Evolutionary conservation across 2,888 invertebrate species (phyloP).

Genomic region (Tanytarsus gracilentus): DNA sequence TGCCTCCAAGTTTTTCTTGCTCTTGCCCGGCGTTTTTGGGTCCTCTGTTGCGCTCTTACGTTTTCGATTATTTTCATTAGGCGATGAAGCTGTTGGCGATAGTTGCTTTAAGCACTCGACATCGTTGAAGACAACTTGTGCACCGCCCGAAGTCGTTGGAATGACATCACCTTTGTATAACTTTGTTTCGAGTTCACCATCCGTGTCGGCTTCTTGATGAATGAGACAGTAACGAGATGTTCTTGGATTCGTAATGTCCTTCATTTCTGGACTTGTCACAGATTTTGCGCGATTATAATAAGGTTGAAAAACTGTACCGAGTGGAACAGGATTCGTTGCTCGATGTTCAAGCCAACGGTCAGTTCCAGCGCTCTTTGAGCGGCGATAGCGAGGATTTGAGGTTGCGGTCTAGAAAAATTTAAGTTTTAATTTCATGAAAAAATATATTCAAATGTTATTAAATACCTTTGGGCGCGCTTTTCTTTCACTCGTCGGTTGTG

Average conservation of each 20-base stretch:
- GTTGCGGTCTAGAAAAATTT: constrained; percentile 52
- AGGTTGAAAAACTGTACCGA: constrained; percentile 87
- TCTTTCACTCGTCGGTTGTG: constrained; percentile 9
- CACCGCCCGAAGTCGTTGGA: constrained; percentile 89
- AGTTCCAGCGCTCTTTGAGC: constrained; percentile 71
- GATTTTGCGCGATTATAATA: constrained; percentile 72
- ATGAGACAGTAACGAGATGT: constrained; percentile 84
- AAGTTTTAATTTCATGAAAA: constrained; percentile 32
- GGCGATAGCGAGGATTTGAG: constrained; percentile 62
- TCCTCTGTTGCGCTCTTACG: constrained; percentile 37
- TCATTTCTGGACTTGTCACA: constrained; percentile 68
- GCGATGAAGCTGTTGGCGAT: constrained; percentile 55
- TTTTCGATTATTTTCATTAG: constrained; percentile 37
- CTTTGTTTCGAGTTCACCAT: constrained; percentile 88
- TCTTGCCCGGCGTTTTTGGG: constrained; percentile 31
- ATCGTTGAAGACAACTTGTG: constrained; percentile 90
- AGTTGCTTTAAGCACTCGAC: constrained; percentile 80
- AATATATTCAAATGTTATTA: constrained; percentile 1
- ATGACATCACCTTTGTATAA: constrained; percentile 90
- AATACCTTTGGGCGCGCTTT: constrained; percentile 22
- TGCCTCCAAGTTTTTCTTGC: constrained; percentile 32
- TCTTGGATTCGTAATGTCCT: constrained; percentile 60
- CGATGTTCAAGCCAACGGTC: constrained; percentile 82
- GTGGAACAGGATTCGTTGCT: constrained; percentile 60
- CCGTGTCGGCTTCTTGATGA: constrained; percentile 83